Evolutionary conservation across 1,140 invertebrate species (phyloP).

Genomic region (Neodiprion pinetum): DNA sequence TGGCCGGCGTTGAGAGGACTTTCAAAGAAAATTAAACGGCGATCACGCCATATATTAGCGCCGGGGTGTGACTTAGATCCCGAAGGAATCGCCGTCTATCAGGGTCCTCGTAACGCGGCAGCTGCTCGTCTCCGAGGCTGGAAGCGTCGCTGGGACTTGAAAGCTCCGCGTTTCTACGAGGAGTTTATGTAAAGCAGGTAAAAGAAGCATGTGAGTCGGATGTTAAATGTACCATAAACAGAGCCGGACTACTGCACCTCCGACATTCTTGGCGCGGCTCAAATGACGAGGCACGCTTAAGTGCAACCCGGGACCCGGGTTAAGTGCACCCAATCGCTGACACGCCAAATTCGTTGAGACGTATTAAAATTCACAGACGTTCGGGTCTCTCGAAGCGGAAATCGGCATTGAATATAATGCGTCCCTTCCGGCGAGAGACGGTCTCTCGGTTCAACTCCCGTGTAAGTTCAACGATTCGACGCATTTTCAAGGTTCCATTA

Average conservation of each 20-base stretch:
- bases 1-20: no score
- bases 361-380: not conserved
- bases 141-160: not conserved
- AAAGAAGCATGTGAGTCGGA: constrained; percentile 2
- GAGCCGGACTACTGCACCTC: not conserved
- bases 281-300: not conserved
- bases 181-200: constrained; percentile 5
- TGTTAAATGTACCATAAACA: not conserved
- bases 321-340: not conserved
- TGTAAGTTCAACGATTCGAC: no score
- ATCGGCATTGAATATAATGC: not conserved
- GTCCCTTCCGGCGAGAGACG: not conserved
- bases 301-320: not conserved
- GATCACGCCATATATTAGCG: not conserved
- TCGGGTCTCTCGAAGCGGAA: not conserved
- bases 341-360: not conserved
- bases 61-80: not conserved
- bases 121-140: not conserved
- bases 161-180: not conserved
- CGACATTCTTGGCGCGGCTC: not conserved
- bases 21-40: not conserved
- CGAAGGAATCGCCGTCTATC: not conserved
- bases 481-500: no score
- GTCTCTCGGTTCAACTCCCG: no score
- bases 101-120: not conserved